phyloP scores from a whole-genome alignment of 2,797 vertebrate genomes.

The Benthosema pterotum region DNA sequence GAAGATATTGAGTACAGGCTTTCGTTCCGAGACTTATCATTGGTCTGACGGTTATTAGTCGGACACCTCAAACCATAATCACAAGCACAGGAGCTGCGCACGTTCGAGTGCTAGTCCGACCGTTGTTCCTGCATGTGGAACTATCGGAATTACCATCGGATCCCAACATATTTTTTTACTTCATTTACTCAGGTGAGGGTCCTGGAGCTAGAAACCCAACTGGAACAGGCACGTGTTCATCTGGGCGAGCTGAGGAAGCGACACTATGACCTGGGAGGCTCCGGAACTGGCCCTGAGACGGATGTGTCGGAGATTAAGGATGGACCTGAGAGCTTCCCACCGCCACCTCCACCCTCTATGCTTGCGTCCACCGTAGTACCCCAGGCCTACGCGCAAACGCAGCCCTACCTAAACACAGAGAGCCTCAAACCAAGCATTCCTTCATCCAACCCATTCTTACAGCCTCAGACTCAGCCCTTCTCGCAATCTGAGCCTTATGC shows the following conservation, averaged over 20 bases:
- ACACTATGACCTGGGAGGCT: conserved; percentile 86
- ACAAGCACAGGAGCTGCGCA: no score
- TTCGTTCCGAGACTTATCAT: no score
- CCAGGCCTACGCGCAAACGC: conserved; percentile 28
- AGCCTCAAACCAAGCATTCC: conserved; percentile 7
- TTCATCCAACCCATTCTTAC: conserved; percentile 32
- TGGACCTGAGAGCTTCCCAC: conserved; percentile 63
- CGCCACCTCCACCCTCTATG: conserved; percentile 68
- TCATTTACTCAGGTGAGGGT: conserved; percentile 88
- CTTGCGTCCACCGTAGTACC: conserved; percentile 32
- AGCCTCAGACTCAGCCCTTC: conserved; percentile 17
- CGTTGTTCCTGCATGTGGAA: no score
- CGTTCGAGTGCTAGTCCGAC: no score
- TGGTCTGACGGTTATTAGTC: no score
- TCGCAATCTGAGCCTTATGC: not conserved
- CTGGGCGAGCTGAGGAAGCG: conserved; percentile 93
- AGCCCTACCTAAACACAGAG: conserved; percentile 48
- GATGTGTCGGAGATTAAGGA: conserved; percentile 4
- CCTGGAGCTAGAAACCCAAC: conserved; percentile 89
- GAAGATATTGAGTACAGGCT: no score
- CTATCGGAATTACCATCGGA: no score
- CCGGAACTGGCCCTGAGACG: not conserved
- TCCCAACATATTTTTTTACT: not conserved
- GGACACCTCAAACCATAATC: no score
- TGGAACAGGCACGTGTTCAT: conserved; percentile 91